Evolutionary conservation across 2,888 invertebrate species (phyloP), one percentile per base, ranked within the genome.

Genomic region (Andricus curvator): DNA sequence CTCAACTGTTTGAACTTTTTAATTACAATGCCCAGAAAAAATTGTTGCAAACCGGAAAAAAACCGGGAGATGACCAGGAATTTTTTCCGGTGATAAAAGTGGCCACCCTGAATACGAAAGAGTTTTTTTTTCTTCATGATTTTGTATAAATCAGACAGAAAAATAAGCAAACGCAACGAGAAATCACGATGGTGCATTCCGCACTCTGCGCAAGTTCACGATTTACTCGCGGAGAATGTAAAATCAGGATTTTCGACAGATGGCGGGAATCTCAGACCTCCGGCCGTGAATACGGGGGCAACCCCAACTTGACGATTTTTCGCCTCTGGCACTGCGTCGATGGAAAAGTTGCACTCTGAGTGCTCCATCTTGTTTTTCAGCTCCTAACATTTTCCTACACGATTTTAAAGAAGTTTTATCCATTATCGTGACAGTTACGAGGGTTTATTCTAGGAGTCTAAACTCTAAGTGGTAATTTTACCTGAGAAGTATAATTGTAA

Each of bases 281-380:
- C 86, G 90, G 90, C 91, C 88, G 89, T 88, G 88, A 88, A 87
- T 88, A 84, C 87, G 81, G 84, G 78, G 85, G 79, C 79, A 77
- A 80, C 84, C 85, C 85, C 87, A 89, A 89, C 89, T 90, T 90
- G 88, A 89, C 91, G 90, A 92, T 92, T 92, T 92, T 91, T 91
- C 87, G 89, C 91, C 92, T 85, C 84, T 85, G 89, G 92, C 91
- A 81, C 83, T 86, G 83, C 84, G 88, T 89, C 92, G 89, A 92
- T 91, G 92, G 91, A 92, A 92, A 92, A 92, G 92, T 92, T 92
- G 89, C 90, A 89, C 88, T 87, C 89, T 90, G 90, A 89, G 92
- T 92, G 90, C 91, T 89, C 86, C 88, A 86, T 84, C 89, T 89
- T 90, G 91, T 91, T 91, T 92, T 89, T 89, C 85, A 86, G 85